phyloP scores from a whole-genome alignment of 2,888 invertebrate genomes.

The Byasa hedistus region DNA sequence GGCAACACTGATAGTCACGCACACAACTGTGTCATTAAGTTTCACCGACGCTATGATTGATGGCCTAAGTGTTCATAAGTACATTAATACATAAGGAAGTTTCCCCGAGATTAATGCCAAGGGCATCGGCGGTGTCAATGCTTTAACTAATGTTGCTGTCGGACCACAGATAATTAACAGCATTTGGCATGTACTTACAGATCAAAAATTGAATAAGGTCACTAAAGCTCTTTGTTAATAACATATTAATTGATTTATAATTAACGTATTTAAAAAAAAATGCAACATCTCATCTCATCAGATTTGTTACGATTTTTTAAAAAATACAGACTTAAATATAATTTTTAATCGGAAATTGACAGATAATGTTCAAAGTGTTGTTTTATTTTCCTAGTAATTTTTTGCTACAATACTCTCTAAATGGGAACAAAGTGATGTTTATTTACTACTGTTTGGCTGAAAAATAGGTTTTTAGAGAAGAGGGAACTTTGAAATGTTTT shows the following conservation, averaged over 20 bases:
- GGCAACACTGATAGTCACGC: slow-evolving; percentile 26
- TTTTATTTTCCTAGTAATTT: too few relatives aligned
- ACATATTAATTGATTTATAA: slow-evolving; percentile 1
- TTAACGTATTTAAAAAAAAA: neutral
- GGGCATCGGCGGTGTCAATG: slow-evolving; percentile 36
- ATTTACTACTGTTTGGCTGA: too few relatives aligned
- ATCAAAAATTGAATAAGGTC: slow-evolving; percentile 12
- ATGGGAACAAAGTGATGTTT: too few relatives aligned
- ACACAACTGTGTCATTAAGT: slow-evolving; percentile 35
- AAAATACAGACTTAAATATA: too few relatives aligned
- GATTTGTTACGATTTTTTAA: too few relatives aligned
- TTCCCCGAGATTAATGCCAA: slow-evolving; percentile 48
- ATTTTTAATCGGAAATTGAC: too few relatives aligned
- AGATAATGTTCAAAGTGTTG: too few relatives aligned
- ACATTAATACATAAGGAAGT: slow-evolving; percentile 46
- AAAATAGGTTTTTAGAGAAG: too few relatives aligned
- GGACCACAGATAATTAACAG: slow-evolving; percentile 23
- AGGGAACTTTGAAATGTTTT: too few relatives aligned
- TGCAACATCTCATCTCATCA: too few relatives aligned
- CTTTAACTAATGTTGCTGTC: slow-evolving; percentile 23
- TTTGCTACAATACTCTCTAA: too few relatives aligned
- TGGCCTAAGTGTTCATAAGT: slow-evolving; percentile 33
- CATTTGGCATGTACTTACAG: slow-evolving; percentile 6
- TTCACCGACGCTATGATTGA: slow-evolving; percentile 42
- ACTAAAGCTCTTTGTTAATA: slow-evolving; percentile 1